Evolutionary conservation across 1,140 invertebrate genomes (phyloP).

Genomic region (Campoletis sonorensis): DNA sequence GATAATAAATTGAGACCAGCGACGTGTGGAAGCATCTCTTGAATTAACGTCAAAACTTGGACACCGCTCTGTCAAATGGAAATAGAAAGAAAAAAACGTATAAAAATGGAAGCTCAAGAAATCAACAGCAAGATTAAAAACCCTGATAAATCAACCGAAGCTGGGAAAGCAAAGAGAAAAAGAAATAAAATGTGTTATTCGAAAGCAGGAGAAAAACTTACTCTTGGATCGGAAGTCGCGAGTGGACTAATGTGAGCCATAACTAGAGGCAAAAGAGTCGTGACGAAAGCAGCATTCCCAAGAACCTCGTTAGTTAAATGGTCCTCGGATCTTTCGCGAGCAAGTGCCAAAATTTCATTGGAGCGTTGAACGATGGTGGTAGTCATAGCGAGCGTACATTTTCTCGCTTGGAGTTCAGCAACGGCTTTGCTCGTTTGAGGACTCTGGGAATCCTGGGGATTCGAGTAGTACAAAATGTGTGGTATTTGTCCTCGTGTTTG

Average conservation of each 20-base stretch:
- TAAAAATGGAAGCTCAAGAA: slow-evolving; percentile 40
- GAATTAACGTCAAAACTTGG: slow-evolving; percentile 92
- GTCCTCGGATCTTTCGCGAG: slow-evolving; percentile 81
- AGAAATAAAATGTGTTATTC: background rate
- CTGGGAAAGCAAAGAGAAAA: too few species aligned
- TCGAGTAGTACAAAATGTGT: slow-evolving; percentile 92
- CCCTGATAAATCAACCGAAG: background rate
- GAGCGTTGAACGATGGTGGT: slow-evolving; percentile 84
- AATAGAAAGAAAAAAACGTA: slow-evolving; percentile 43
- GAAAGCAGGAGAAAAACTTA: slow-evolving; percentile 69
- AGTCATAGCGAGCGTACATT: slow-evolving; percentile 84
- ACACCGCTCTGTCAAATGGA: slow-evolving; percentile 86
- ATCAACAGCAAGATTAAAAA: background rate
- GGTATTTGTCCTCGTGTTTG: slow-evolving; percentile 96
- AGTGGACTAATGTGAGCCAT: slow-evolving; percentile 89
- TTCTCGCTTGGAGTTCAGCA: slow-evolving; percentile 84
- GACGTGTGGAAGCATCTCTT: slow-evolving; percentile 93
- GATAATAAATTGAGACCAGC: slow-evolving; percentile 87
- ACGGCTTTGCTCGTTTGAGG: slow-evolving; percentile 82
- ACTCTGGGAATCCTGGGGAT: slow-evolving; percentile 79
- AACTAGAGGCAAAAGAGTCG: slow-evolving; percentile 86
- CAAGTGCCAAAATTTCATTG: slow-evolving; percentile 84
- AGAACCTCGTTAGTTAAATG: slow-evolving; percentile 78
- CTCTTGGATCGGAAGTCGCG: slow-evolving; percentile 88
- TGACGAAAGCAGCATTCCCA: slow-evolving; percentile 81